phyloP scores from a whole-genome alignment of 2,113 vertebrate species.

The Anser cygnoides region DNA sequence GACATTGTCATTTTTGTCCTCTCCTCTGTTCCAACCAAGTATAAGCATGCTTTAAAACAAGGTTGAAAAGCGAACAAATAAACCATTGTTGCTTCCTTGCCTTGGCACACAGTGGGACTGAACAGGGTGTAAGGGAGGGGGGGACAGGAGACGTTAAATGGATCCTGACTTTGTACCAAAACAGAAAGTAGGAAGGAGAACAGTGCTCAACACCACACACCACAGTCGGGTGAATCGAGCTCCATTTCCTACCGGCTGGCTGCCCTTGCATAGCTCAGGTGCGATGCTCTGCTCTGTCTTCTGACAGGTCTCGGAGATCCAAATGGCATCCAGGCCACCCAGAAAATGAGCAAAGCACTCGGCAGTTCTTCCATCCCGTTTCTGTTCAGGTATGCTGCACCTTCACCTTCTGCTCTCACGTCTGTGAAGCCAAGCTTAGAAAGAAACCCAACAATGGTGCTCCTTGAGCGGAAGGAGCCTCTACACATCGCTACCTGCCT shows the following conservation, averaged over 20 bases:
- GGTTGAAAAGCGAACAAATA: neutral
- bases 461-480: neutral
- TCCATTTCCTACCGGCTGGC: neutral
- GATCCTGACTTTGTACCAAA: neutral
- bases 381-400: neutral
- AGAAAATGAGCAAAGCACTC: neutral
- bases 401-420: neutral
- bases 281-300: neutral
- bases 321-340: neutral
- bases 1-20: neutral
- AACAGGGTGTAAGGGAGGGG: neutral
- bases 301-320: neutral
- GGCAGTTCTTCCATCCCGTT: neutral
- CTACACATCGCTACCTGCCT: neutral
- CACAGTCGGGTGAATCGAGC: accelerated
- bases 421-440: neutral
- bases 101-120: neutral
- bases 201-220: neutral
- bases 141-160: neutral
- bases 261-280: neutral
- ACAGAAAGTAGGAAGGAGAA: neutral
- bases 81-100: neutral
- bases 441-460: neutral
- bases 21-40: neutral
- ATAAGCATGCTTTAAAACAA: neutral